These are phyloP conservation scores for Metallyticus violacea DNA, from an alignment of 2,888 invertebrate genomes.

Conservation along the genomic window DNA sequence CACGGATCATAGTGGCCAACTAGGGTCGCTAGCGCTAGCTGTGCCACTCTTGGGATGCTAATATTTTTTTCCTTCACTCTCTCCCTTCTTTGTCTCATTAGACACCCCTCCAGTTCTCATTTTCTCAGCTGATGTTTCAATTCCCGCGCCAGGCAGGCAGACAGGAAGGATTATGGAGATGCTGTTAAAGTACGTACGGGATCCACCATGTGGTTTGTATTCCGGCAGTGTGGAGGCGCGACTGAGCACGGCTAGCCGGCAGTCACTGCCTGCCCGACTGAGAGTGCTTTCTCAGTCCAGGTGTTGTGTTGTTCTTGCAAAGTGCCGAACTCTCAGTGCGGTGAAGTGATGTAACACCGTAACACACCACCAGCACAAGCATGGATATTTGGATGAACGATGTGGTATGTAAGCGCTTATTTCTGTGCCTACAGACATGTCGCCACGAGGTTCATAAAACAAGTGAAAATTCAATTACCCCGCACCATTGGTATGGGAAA, in stretches of 20 bases:
- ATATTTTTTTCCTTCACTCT: too few relatives aligned
- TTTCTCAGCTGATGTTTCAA: not conserved
- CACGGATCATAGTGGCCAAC: too few relatives aligned
- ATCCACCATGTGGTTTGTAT: slow-evolving; percentile 20
- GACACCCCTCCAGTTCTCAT: too few relatives aligned
- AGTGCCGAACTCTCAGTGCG: not conserved
- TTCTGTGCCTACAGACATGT: too few relatives aligned
- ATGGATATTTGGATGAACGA: slow-evolving; percentile 50
- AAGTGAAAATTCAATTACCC: too few relatives aligned
- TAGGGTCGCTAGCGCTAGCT: too few relatives aligned
- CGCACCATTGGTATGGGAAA: too few relatives aligned
- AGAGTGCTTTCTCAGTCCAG: not conserved
- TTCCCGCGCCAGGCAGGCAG: not conserved
- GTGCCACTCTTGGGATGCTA: too few relatives aligned
- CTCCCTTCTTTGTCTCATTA: too few relatives aligned
- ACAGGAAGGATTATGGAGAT: not conserved
- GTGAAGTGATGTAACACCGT: slow-evolving; percentile 9
- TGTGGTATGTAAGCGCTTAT: slow-evolving; percentile 45
- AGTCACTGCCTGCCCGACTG: too few relatives aligned
- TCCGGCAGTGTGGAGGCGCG: slow-evolving; percentile 21
- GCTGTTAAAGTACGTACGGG: too few relatives aligned
- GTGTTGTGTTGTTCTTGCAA: slow-evolving; percentile 7
- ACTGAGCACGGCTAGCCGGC: not conserved
- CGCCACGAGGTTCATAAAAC: too few relatives aligned
- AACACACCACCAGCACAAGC: not conserved